phyloP scores from a whole-genome alignment of 2,797 vertebrate species.

The Spondyliosoma cantharus region DNA sequence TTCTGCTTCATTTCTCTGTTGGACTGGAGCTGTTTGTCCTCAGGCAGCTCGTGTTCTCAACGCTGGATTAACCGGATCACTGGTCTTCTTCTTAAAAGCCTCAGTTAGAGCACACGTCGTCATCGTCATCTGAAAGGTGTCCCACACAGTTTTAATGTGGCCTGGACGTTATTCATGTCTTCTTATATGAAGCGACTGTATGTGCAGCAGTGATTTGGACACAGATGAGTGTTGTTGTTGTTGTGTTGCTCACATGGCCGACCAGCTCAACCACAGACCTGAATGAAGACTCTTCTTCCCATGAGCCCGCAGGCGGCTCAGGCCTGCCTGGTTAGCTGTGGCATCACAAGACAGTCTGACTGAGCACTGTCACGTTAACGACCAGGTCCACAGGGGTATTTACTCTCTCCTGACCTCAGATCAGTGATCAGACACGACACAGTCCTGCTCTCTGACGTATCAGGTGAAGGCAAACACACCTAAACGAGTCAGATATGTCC shows the following conservation, averaged over 20 bases:
- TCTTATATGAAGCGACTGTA: neutral
- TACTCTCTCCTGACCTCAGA: neutral
- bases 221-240: neutral
- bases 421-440: neutral
- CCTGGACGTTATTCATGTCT: neutral
- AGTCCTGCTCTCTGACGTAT: neutral
- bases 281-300: slow-evolving; percentile 32
- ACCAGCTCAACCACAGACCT: slow-evolving; percentile 3
- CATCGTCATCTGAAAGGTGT: neutral
- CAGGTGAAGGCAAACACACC: neutral
- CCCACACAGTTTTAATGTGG: neutral
- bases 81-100: neutral
- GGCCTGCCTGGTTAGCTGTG: neutral
- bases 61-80: slow-evolving; percentile 20
- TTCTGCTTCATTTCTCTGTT: neutral
- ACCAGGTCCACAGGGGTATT: neutral
- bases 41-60: slow-evolving; percentile 21
- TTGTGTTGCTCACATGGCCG: slow-evolving; percentile 8
- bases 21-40: neutral
- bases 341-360: slow-evolving; percentile 28
- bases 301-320: slow-evolving; percentile 11
- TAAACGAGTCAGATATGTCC: neutral
- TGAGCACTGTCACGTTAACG: neutral
- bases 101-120: neutral
- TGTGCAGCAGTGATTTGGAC: neutral